These are phyloP conservation scores for Lithobates pipiens DNA, from an alignment of 2,797 vertebrate species.

Conservation along the genomic window DNA sequence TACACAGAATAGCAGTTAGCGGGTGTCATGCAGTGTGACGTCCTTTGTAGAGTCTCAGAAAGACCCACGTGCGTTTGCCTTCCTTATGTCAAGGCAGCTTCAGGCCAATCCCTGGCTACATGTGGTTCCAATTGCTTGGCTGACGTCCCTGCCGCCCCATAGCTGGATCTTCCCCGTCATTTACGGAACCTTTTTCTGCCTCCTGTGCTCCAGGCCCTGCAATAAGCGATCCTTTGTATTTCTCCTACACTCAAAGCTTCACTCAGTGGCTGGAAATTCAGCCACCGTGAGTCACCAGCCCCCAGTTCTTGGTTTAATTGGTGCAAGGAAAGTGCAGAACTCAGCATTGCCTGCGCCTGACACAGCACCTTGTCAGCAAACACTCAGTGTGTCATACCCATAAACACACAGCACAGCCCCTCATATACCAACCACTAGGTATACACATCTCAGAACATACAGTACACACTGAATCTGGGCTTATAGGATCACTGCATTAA, in stretches of 20 bases:
- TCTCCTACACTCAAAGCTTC: neutral
- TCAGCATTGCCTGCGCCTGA: conserved; percentile 42
- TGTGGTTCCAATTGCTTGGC: conserved; percentile 37
- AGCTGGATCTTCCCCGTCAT: neutral
- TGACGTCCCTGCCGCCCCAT: neutral
- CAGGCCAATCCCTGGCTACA: conserved; percentile 6
- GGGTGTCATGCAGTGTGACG: too few species aligned
- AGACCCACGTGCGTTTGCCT: neutral
- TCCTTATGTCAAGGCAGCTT: neutral
- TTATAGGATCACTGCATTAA: too few species aligned
- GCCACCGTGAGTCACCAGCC: conserved; percentile 40
- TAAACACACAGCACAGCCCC: neutral
- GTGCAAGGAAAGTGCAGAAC: conserved; percentile 19
- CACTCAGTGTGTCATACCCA: conserved; percentile 10
- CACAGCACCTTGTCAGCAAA: conserved; percentile 51
- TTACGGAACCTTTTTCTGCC: neutral
- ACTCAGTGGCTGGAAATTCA: conserved; percentile 8
- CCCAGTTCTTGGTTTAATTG: neutral
- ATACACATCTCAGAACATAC: neutral
- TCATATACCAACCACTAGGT: neutral
- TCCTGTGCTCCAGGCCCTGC: neutral
- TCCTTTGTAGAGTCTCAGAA: neutral
- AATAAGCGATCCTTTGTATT: neutral
- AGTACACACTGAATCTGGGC: too few species aligned
- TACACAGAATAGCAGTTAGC: too few species aligned